Percentiles rank a stretch among this genome's conserved stretches.
Evolutionary conservation across 2,797 vertebrate species (phyloP).

Genomic region (Dicrostonyx torquatus): DNA sequence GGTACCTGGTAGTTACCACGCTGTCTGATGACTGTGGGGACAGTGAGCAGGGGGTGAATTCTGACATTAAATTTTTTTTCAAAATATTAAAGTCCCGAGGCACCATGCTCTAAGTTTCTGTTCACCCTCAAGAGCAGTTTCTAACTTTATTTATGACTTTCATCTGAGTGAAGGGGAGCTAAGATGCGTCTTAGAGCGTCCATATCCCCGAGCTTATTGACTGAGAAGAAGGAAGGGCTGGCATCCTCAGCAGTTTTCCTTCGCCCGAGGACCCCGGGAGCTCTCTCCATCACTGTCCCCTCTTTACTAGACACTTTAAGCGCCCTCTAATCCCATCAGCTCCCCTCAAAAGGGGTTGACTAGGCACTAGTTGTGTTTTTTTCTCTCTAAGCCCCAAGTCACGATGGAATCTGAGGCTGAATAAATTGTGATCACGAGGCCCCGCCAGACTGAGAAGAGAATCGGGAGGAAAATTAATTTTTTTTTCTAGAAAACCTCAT

Average conservation of each 20-base stretch:
- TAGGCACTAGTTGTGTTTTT: conserved; percentile 56
- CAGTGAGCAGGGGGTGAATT: not conserved
- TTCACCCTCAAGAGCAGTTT: not conserved
- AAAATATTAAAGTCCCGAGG: not conserved
- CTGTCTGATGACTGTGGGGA: not conserved
- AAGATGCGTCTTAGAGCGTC: not conserved
- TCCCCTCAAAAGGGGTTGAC: not conserved
- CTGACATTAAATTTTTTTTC: not conserved
- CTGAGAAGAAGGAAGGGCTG: not conserved
- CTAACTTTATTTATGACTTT: conserved; percentile 35
- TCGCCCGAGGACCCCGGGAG: not conserved
- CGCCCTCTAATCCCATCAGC: not conserved
- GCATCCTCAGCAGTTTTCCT: not conserved
- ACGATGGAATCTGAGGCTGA: conserved; percentile 72
- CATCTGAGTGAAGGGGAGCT: conserved; percentile 7
- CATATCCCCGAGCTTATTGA: not conserved
- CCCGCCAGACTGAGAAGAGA: conserved; percentile 67
- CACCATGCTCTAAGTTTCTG: not conserved
- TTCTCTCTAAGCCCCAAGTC: conserved; percentile 68
- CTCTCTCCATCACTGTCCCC: not conserved
- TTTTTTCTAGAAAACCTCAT: not conserved
- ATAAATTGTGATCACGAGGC: conserved; percentile 65
- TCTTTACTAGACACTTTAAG: not conserved
- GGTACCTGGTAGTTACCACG: fast-evolving
- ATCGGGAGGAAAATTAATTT: conserved; percentile 52